Evolutionary conservation across 2,113 vertebrate species (phyloP).

Genomic region (Misgurnus mizolepis): DNA sequence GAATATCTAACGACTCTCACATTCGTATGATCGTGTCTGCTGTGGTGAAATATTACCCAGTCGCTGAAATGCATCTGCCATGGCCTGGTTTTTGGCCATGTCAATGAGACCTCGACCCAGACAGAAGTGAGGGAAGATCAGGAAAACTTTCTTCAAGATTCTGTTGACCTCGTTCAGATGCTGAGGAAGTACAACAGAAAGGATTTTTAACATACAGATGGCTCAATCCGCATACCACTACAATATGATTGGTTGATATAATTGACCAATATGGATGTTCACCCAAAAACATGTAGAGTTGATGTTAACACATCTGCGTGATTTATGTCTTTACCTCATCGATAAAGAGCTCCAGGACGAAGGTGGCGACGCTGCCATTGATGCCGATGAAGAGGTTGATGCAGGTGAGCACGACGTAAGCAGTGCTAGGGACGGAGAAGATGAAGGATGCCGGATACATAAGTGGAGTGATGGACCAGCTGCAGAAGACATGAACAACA

Average conservation of each 20-base stretch:
- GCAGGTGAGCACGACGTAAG: conserved; percentile 78
- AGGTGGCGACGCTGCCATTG: conserved; percentile 81
- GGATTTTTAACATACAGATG: background rate
- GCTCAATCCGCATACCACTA: background rate
- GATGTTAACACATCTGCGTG: background rate
- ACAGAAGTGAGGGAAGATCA: conserved; percentile 83
- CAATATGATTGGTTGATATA: too few species aligned
- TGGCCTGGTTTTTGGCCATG: conserved; percentile 82
- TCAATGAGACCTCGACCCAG: conserved; percentile 81
- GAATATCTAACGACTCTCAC: background rate
- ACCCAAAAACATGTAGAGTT: too few species aligned
- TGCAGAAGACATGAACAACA: conserved; percentile 47
- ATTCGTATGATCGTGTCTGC: too few species aligned
- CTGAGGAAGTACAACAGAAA: conserved; percentile 56
- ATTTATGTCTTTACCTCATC: conserved; percentile 68
- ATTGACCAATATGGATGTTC: too few species aligned
- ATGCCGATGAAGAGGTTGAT: conserved; percentile 82
- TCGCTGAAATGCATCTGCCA: conserved; percentile 73
- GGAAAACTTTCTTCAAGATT: conserved; percentile 77
- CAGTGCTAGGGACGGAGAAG: conserved; percentile 79
- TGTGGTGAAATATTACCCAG: conserved; percentile 62
- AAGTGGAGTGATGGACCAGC: conserved; percentile 82
- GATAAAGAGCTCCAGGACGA: conserved; percentile 78
- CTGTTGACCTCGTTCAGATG: conserved; percentile 75
- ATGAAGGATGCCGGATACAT: conserved; percentile 83